These are phyloP conservation scores for Peromyscus melanophrys DNA, from an alignment of 2,797 vertebrate genomes.

Conservation along the genomic window DNA sequence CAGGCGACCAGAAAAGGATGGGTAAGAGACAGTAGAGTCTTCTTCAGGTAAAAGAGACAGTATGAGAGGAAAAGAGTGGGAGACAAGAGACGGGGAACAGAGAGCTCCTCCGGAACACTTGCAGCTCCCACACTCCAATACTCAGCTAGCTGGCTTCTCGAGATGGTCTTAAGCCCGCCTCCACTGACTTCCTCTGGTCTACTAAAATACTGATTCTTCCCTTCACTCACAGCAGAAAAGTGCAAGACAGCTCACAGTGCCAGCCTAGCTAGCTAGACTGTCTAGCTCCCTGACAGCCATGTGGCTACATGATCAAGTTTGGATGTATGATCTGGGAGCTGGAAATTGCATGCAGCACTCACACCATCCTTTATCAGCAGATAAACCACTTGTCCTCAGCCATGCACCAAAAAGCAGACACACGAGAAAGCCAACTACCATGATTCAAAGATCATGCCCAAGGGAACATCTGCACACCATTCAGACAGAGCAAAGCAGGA, in stretches of 20 bases:
- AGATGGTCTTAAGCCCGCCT: not conserved
- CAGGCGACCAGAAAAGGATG: not conserved
- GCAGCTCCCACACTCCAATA: not conserved
- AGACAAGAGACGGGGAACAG: too few relatives aligned
- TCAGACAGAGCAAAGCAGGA: not conserved
- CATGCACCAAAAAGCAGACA: not conserved
- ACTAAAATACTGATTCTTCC: not conserved
- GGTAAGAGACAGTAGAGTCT: not conserved
- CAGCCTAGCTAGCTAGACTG: not conserved
- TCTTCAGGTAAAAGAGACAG: not conserved
- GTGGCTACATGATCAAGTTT: not conserved
- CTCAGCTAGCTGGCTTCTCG: too few relatives aligned
- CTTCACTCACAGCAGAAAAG: too few relatives aligned
- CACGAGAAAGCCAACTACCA: not conserved
- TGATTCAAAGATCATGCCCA: not conserved
- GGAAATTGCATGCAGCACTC: fast-evolving
- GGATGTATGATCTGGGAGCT: not conserved
- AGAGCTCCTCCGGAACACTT: not conserved
- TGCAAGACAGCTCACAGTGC: not conserved
- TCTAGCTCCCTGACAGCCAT: not conserved
- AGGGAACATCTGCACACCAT: not conserved
- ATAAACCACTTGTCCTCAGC: not conserved
- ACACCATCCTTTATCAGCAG: not conserved
- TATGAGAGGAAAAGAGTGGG: not conserved
- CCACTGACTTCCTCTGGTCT: not conserved